Evolutionary conservation across 2,797 vertebrate species (phyloP).

Genomic region (Pagetopsis macropterus): DNA sequence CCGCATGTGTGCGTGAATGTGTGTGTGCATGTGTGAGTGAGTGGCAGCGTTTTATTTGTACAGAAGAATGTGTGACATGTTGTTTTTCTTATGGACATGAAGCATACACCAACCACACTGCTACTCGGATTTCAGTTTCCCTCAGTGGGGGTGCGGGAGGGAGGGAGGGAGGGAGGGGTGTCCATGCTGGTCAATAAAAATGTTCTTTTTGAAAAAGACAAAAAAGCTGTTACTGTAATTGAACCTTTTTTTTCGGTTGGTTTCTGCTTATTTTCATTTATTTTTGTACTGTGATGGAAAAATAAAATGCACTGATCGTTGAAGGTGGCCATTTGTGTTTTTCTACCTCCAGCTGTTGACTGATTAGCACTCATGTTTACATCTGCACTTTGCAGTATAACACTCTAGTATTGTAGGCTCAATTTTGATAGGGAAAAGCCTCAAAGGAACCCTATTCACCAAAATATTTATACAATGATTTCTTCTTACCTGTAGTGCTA

Average conservation of each 20-base stretch:
- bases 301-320: conserved; percentile 99
- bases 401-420: no score
- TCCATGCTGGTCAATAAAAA: conserved; percentile 68
- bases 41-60: conserved; percentile 83
- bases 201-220: conserved; percentile 59
- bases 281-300: conserved; percentile 99
- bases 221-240: conserved; percentile 80
- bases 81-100: conserved; percentile 67
- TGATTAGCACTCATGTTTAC: not conserved
- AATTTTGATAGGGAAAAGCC: no score
- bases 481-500: no score
- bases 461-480: no score
- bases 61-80: conserved; percentile 74
- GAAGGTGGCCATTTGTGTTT: conserved; percentile 68
- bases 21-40: conserved; percentile 71
- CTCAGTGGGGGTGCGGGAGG: conserved; percentile 46
- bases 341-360: conserved; percentile 20
- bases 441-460: no score
- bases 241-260: conserved; percentile 80
- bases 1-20: conserved; percentile 83
- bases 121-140: conserved; percentile 42
- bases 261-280: conserved; percentile 97
- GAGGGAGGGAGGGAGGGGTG: conserved; percentile 58
- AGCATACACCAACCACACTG: conserved; percentile 41
- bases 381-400: not conserved